Base-by-base conservation (phyloP, 2,797 vertebrate species). In the Channa striata region DNA sequence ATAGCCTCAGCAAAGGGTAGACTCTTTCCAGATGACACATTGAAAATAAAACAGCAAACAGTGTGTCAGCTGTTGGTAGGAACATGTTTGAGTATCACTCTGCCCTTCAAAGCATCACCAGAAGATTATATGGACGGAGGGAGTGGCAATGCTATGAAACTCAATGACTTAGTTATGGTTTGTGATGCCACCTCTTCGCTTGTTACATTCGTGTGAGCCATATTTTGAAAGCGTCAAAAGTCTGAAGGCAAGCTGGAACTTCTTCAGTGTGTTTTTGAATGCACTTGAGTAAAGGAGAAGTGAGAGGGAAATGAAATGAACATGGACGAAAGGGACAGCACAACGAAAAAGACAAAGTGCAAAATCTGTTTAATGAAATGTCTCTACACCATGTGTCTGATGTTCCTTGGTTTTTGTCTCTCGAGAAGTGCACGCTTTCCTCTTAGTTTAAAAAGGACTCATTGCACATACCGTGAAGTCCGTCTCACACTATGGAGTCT, bases 401-500 rank as follows among this genome's bases (percentile, higher is more conserved):
- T 64, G 77, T 77, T 65, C 85, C 82, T 78, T 67, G 74, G 60
- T 76, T 61, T 59, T 81, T 50, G 68, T 71, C 72, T 78, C 62
- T 74, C 64, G 78, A 64, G 78, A 86, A 84, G 80, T 81, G 77
- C 86, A 80, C 84, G 73, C 84, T 54, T 70, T 75, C 66, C 14
- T 81, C 63, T 73, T 53, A 73, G 79, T 81, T 80, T 67, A 74
- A 80, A 6, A 66, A 67, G 53, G 37, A 60, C 59, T 87, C 84
- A 21, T 75, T 80, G 68, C 58, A 52, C 61, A 30, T 68, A 23
- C 67, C n/a, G 48, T 14, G 43, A 68, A 66, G 72, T 36, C n/a
- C 2, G 66, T 56, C 0, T 98, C 94, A 99, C 88, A 99, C 97
- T 59, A 98, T 96, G 0, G 97, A 99, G 94, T 99, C 98, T 91